A percentile compares a stretch with the other conserved stretches of the same genome.
Conservation (phyloP, 2,888 invertebrate genomes). For the Molorchus minor region DNA sequence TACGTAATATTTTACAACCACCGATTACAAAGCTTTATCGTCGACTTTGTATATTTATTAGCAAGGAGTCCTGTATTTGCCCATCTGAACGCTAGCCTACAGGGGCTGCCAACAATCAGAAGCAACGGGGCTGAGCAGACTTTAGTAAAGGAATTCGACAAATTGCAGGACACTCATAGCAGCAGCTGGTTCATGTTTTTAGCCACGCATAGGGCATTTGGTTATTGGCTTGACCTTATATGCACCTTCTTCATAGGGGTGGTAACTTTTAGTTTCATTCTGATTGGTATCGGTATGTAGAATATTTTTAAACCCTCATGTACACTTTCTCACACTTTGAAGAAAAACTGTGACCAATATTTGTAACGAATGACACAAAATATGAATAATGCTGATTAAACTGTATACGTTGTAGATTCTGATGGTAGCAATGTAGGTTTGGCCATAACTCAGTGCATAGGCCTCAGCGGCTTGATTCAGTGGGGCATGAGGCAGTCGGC, state of each 20-base stretch:
- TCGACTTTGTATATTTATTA: slow-evolving; percentile 56
- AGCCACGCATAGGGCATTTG: slow-evolving; percentile 72
- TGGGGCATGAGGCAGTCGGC: slow-evolving; percentile 78
- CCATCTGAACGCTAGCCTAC: slow-evolving; percentile 75
- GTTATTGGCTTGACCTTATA: slow-evolving; percentile 76
- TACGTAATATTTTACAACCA: slow-evolving; percentile 46
- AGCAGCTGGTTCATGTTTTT: slow-evolving; percentile 79
- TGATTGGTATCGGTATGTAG: too few relatives aligned
- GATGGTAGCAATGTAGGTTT: slow-evolving; percentile 65
- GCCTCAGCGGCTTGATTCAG: slow-evolving; percentile 65
- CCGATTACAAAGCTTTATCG: background rate
- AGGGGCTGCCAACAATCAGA: slow-evolving; percentile 78
- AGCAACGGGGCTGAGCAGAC: slow-evolving; percentile 71
- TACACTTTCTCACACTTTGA: too few relatives aligned
- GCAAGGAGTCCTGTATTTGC: slow-evolving; percentile 80
- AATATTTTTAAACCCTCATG: too few relatives aligned
- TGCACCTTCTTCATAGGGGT: slow-evolving; percentile 73
- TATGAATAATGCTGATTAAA: slow-evolving; percentile 8
- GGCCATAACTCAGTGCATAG: slow-evolving; percentile 66
- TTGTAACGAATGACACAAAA: background rate
- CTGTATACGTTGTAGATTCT: slow-evolving; percentile 35
- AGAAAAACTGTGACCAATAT: slow-evolving; percentile 13
- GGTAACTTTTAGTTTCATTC: slow-evolving; percentile 72
- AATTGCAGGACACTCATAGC: slow-evolving; percentile 70
- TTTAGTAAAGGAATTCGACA: slow-evolving; percentile 69